These are phyloP conservation scores for Emesis furor DNA, from an alignment of 2,888 invertebrate genomes.

Conservation along the genomic window DNA sequence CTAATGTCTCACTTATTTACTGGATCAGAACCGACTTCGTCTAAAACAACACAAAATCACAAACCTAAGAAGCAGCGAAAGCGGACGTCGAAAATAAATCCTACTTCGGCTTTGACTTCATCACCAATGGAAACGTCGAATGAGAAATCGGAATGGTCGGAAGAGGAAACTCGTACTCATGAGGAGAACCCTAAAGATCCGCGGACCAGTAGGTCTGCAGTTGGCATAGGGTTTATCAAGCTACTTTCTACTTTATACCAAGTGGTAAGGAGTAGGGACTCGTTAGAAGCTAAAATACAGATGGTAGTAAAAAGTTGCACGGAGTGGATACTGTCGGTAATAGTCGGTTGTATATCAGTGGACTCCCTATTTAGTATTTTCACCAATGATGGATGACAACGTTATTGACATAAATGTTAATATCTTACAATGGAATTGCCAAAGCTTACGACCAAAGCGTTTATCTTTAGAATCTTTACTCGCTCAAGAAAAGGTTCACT, in stretches of 20 bases:
- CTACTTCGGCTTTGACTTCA: neutral
- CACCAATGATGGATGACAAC: neutral
- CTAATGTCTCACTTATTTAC: neutral
- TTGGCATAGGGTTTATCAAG: neutral
- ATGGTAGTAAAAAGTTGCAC: neutral
- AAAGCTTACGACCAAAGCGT: conserved; percentile 33
- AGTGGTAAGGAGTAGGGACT: neutral
- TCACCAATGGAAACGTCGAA: neutral
- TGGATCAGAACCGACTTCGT: neutral
- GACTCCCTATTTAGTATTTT: neutral
- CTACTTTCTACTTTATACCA: neutral
- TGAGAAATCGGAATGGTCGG: neutral
- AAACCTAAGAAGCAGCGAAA: neutral
- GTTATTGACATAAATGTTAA: neutral
- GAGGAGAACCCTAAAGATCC: neutral
- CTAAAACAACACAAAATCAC: neutral
- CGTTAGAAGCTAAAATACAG: neutral
- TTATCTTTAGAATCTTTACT: conserved; percentile 29
- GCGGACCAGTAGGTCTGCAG: neutral
- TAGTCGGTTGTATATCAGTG: neutral
- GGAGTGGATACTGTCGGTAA: neutral
- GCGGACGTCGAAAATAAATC: neutral
- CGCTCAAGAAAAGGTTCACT: conserved; percentile 32
- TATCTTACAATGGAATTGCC: conserved; percentile 40
- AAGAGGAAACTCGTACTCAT: neutral